Base-by-base conservation (phyloP, 2,113 vertebrate genomes). In the Marmota monax region DNA sequence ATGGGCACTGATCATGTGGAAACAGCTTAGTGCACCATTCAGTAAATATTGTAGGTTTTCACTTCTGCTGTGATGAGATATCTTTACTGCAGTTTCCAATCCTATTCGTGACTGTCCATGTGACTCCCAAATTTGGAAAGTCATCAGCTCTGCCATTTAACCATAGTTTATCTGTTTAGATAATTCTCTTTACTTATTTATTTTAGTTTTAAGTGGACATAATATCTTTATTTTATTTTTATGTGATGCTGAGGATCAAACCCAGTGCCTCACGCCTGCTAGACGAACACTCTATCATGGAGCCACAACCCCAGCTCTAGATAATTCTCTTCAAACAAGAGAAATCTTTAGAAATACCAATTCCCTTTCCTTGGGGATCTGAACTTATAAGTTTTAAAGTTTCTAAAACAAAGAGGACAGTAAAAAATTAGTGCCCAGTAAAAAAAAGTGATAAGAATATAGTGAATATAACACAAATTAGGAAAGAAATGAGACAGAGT, bases 271-370 rank as follows among this genome's bases (percentile, higher is more conserved):
- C 45, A 45, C 45, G 1, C 45, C 45, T 45, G 45, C 45, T 45
- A 45, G 8, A 45, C 45, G 45, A 45, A 45, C 45, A 45, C 7
- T 45, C 45, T 45, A 45, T 9, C 45, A 45, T 45, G 45, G 45
- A 45, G 45, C 8, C 45, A 45, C 45, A 45, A 45, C 7, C 45
- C 7, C 45, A 45, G 45, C 45, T 8, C 45, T 85, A 90, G 88
- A 22, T 13, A 95, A 67, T 92, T 94, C 1, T 96, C 79, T 37
- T 82, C 16, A 79, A 96, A 93, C n/a, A 97, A 74, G 12, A 45
- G 63, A 80, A 70, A 94, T 39, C 39, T 39, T 88, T 87, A 70
- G 92, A 96, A 84, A 2, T 72, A 61, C 39, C 84, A 76, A 58
- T 37, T 95, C 12, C 11, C 14, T 97, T 91, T 76, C 32, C 42